A percentile compares a stretch with the other conserved stretches of the same genome.
Conservation (phyloP, 1,140 invertebrate genomes). For the Babylonia areolata region DNA sequence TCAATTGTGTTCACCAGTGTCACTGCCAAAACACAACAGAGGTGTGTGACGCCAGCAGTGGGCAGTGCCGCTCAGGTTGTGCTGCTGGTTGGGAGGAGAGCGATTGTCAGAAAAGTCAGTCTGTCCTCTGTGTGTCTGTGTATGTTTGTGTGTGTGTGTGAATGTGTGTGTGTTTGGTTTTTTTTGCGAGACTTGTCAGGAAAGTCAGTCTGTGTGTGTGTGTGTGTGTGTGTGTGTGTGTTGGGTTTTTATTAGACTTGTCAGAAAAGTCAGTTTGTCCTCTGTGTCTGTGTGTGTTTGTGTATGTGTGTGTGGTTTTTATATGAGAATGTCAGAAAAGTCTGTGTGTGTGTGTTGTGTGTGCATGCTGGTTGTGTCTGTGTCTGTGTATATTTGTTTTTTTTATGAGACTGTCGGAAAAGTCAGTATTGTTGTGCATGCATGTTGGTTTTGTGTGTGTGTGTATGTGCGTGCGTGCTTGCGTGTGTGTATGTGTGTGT, state of each 20-base stretch:
- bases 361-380: not conserved
- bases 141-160: too few species aligned
- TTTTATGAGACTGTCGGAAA: too few species aligned
- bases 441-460: too few species aligned
- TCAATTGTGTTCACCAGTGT: conserved; percentile 54
- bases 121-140: too few species aligned
- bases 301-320: not conserved
- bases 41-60: conserved; percentile 47
- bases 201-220: not conserved
- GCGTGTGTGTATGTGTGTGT: not conserved
- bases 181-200: too few species aligned
- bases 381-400: not conserved
- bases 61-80: conserved; percentile 50
- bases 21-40: conserved; percentile 51
- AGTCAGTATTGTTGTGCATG: too few species aligned
- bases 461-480: too few species aligned
- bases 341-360: not conserved
- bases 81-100: conserved; percentile 57
- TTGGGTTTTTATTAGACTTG: too few species aligned
- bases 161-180: too few species aligned
- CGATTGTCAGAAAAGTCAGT: conserved; percentile 57
- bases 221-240: conserved; percentile 7
- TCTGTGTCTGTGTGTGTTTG: not conserved
- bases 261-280: too few species aligned
- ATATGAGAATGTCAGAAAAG: not conserved